Conservation (phyloP, 2,797 vertebrate genomes). For the Calcarius lapponicus region DNA sequence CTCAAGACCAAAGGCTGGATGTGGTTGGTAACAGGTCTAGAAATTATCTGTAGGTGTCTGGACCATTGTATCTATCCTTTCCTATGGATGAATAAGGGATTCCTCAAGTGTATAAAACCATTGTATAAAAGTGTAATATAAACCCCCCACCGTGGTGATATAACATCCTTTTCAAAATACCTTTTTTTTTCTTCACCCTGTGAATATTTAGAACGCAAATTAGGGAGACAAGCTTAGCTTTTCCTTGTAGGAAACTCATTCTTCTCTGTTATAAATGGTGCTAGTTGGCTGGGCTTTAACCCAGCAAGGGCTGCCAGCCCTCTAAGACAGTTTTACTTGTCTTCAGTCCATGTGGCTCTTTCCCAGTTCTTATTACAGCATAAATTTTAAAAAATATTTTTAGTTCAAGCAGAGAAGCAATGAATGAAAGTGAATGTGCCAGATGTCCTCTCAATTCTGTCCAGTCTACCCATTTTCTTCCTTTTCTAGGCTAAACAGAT, state of each 20-base stretch:
- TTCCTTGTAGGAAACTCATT: background rate
- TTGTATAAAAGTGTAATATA: background rate
- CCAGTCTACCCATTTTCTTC: background rate
- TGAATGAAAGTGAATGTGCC: slow-evolving; percentile 27
- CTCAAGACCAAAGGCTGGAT: background rate
- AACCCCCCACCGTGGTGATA: background rate
- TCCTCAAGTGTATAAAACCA: background rate
- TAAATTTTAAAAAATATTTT: background rate
- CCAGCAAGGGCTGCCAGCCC: background rate
- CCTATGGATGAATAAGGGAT: background rate
- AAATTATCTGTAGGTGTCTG: background rate
- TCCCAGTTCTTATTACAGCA: slow-evolving; percentile 17
- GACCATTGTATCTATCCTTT: background rate
- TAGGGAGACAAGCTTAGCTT: background rate
- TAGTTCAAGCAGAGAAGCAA: background rate
- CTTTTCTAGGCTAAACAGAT: background rate
- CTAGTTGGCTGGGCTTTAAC: background rate
- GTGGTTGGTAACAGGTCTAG: background rate
- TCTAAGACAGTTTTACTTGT: background rate
- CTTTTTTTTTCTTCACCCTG: background rate
- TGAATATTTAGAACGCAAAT: slow-evolving; percentile 7
- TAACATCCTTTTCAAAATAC: background rate
- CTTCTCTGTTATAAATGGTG: background rate
- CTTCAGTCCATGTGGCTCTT: background rate
- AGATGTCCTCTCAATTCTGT: background rate